Base-by-base conservation (phyloP, 2,888 invertebrate species). In the Cheilosia vulpina region DNA sequence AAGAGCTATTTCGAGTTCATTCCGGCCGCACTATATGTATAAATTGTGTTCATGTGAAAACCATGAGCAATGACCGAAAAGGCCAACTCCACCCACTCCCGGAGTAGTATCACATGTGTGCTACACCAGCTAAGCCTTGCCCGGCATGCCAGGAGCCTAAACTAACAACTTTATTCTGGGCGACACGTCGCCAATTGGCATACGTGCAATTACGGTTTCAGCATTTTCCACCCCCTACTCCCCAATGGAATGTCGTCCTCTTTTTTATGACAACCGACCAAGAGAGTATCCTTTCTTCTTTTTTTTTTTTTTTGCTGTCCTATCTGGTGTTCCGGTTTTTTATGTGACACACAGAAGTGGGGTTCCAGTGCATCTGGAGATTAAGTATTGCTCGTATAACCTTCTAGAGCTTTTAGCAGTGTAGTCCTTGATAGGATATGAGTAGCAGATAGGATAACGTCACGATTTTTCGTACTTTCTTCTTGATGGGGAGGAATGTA, bases 131-230 rank as follows among this genome's bases (percentile, higher is more conserved):
- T 77, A 77, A 72, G 66, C 77, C 52, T 71, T 63, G 47, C 31
- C 45, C 63, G 34, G 69, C 52, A n/a, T 60, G 60, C 47, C 62
- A 43, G 34, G 24, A 63, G 80, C 84, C 84, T 84, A 80, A 80
- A 73, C 84, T 84, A 80, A 84, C 84, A 80, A 75, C 66, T 84
- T 84, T 79, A 71, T 80, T 80, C 65, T 50, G 57, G 75, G 80
- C 75, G 80, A 84, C 84, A 84, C 84, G 84, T 84, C 80, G 84
- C 80, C 84, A 84, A 84, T 84, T 84, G 84, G 84, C 84, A 84
- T 80, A 84, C 84, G 84, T 84, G 84, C 84, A 84, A 80, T 84
- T 84, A 84, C 84, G 80, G 69, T 76, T 76, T 79, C 75, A 84
- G 79, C 68, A 69, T 75, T 79, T 79, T 80, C 2, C 45, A 5